Evolutionary conservation across 2,797 vertebrate species (phyloP).

Genomic region (Simalia tracyae): DNA sequence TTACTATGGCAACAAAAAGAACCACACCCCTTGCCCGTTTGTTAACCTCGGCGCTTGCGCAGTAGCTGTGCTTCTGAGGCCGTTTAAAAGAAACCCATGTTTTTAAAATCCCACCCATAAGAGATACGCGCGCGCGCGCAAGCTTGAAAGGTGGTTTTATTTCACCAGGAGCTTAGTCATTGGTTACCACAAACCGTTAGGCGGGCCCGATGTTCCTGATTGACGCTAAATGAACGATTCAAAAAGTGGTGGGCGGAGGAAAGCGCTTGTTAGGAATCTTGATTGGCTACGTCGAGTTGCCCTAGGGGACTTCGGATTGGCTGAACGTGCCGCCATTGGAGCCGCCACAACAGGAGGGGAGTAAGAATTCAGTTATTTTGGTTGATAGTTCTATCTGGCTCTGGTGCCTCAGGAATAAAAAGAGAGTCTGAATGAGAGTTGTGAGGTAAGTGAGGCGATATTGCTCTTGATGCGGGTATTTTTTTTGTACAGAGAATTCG

Average conservation of each 20-base stretch:
- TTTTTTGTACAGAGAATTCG: no score
- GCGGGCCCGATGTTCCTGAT: background rate
- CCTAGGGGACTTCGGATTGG: rapidly evolving
- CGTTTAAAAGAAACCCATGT: slow-evolving; percentile 36
- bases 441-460: background rate
- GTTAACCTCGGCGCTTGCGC: slow-evolving; percentile 41
- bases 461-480: background rate
- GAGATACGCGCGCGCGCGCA: slow-evolving; percentile 24
- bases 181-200: rapidly evolving
- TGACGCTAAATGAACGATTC: rapidly evolving
- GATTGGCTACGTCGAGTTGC: background rate
- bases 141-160: background rate
- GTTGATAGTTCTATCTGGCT: no score
- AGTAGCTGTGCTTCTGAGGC: background rate
- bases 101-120: slow-evolving; percentile 54
- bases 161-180: background rate
- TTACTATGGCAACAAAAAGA: slow-evolving; percentile 24
- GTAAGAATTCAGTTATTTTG: background rate
- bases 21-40: background rate
- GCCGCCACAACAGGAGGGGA: slow-evolving; percentile 10
- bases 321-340: background rate
- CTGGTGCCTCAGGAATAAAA: background rate
- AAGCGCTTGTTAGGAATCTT: rapidly evolving
- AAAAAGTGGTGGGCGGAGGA: background rate
- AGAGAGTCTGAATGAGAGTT: background rate